Evolutionary conservation across 2,888 invertebrate genomes (phyloP).

Genomic region (Drosophila diplacantha): DNA sequence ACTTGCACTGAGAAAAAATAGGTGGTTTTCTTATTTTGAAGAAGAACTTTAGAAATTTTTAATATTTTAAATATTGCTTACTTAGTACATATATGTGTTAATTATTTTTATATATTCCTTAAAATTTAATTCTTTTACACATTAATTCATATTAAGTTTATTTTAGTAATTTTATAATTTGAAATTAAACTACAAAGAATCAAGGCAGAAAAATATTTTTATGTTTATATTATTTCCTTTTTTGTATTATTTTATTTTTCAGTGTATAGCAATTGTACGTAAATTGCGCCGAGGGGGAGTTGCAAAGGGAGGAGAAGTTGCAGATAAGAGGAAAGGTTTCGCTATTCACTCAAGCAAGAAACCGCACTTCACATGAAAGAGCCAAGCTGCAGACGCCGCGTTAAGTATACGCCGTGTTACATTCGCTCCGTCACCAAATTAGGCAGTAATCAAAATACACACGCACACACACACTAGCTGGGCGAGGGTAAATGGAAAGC

Average conservation of each 20-base stretch:
- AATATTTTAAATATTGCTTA: no score
- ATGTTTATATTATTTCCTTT: background rate
- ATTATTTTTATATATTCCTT: no score
- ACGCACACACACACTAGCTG: slow-evolving; percentile 19
- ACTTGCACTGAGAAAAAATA: background rate
- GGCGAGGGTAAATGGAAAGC: slow-evolving; percentile 6
- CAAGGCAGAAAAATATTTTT: background rate
- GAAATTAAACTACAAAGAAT: background rate
- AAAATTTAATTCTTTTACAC: no score
- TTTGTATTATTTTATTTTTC: background rate
- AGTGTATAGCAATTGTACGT: slow-evolving; percentile 56
- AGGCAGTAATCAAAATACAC: slow-evolving; percentile 71
- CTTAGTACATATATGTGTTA: no score
- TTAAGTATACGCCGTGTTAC: slow-evolving; percentile 64
- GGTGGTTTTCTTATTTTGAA: no score
- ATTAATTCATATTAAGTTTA: background rate
- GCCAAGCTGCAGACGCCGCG: slow-evolving; percentile 54
- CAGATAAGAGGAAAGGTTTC: slow-evolving; percentile 46
- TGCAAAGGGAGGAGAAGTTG: slow-evolving; percentile 3
- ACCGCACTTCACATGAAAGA: slow-evolving; percentile 57
- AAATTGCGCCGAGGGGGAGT: slow-evolving; percentile 53
- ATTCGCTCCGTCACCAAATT: slow-evolving; percentile 63
- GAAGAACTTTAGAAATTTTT: background rate
- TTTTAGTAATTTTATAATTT: background rate
- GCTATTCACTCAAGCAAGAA: slow-evolving; percentile 64